A percentile compares a stretch with the other conserved stretches of the same genome.
Conservation (phyloP, 2,113 vertebrate genomes). For the Carassius auratus region DNA sequence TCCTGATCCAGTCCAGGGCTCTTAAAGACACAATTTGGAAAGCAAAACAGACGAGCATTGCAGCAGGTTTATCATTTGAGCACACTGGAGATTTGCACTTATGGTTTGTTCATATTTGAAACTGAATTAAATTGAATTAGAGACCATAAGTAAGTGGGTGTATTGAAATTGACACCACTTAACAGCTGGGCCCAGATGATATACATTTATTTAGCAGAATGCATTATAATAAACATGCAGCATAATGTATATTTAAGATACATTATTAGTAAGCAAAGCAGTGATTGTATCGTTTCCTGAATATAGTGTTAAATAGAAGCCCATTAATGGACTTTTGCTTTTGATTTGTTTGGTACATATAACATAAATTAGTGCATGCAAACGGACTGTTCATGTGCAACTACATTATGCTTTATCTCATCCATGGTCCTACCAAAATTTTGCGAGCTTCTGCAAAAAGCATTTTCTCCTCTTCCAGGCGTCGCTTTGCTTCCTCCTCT, state of each 20-base stretch:
- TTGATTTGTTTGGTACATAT: not conserved
- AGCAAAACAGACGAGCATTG: conserved; percentile 64
- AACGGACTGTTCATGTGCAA: not conserved
- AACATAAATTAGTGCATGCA: conserved; percentile 7
- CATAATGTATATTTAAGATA: not conserved
- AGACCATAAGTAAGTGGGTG: not conserved
- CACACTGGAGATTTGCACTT: conserved; percentile 38
- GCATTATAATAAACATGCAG: conserved; percentile 7
- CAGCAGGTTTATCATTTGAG: conserved; percentile 62
- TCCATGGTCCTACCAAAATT: conserved; percentile 72
- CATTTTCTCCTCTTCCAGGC: conserved; percentile 80
- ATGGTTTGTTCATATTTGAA: not conserved
- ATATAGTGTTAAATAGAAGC: not conserved
- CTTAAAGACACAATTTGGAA: conserved; percentile 75
- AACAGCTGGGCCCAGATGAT: conserved; percentile 54
- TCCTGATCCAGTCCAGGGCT: conserved; percentile 73
- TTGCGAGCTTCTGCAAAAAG: conserved; percentile 81
- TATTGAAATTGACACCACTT: conserved; percentile 15
- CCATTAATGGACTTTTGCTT: not conserved
- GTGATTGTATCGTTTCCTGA: not conserved
- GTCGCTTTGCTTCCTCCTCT: conserved; percentile 79
- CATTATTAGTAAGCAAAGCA: not conserved
- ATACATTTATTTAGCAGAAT: conserved; percentile 34
- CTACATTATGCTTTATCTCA: too few relatives aligned
- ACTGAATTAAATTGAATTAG: not conserved